These are phyloP conservation scores for Bicyclus anynana DNA, from an alignment of 1,140 invertebrate species.

Conservation along the genomic window DNA sequence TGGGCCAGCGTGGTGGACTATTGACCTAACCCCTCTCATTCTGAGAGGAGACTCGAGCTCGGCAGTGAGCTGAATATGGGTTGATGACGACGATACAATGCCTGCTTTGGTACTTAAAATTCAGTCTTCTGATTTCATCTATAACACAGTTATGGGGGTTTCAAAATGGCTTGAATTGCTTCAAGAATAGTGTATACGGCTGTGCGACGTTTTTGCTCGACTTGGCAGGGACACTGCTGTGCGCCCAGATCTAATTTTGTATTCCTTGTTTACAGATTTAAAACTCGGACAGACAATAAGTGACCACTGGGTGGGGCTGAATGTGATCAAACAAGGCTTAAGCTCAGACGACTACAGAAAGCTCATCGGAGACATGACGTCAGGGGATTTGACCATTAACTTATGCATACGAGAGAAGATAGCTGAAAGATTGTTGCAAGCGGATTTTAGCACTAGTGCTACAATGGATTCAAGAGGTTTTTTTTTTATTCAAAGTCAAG, in stretches of 20 bases:
- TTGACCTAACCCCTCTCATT: too few species aligned
- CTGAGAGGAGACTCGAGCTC: too few species aligned
- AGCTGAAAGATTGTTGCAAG: constrained; percentile 49
- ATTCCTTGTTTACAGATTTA: constrained; percentile 30
- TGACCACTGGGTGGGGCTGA: constrained; percentile 60
- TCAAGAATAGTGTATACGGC: too few species aligned
- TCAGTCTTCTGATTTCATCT: too few species aligned
- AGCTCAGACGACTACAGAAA: constrained; percentile 47
- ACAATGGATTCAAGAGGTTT: constrained; percentile 49
- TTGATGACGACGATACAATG: too few species aligned
- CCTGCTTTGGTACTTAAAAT: too few species aligned
- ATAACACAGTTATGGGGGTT: too few species aligned
- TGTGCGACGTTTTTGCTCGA: too few species aligned
- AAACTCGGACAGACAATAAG: constrained; percentile 50
- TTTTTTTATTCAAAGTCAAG: background rate
- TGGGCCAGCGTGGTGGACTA: too few species aligned
- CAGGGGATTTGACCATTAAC: constrained; percentile 41
- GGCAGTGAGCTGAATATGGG: too few species aligned
- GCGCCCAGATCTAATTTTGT: background rate
- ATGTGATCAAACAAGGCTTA: constrained; percentile 43
- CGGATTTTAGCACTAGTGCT: constrained; percentile 57
- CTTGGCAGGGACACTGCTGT: too few species aligned
- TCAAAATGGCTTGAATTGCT: too few species aligned
- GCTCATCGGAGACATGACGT: constrained; percentile 45
- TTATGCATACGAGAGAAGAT: constrained; percentile 56